These are phyloP conservation scores for Drosophila pandora DNA, from an alignment of 1,140 invertebrate genomes.

Conservation along the genomic window DNA sequence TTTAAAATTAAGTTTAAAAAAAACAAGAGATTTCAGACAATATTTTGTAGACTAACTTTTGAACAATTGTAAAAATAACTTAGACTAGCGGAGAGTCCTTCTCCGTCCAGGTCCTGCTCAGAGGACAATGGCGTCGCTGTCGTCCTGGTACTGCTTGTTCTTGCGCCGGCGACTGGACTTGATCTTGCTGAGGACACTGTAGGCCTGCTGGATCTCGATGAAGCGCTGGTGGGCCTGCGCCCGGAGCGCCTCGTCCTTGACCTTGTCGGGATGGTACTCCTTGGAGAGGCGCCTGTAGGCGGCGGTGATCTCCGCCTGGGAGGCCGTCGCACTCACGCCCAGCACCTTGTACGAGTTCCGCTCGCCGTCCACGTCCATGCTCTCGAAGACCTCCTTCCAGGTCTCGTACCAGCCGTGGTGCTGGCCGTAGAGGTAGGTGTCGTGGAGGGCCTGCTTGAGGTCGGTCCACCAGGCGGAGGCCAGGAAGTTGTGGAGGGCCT, in stretches of 20 bases:
- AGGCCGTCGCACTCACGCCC: conserved; percentile 89
- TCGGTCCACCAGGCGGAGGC: conserved; percentile 93
- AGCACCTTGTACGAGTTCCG: conserved; percentile 95
- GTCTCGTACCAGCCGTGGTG: conserved; percentile 93
- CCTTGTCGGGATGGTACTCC: conserved; percentile 97
- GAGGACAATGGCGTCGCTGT: conserved; percentile 66
- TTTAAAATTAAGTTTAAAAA: not conserved
- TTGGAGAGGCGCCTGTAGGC: conserved; percentile 92
- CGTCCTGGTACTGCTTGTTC: conserved; percentile 87
- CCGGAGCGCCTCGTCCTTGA: conserved; percentile 88
- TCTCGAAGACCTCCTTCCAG: conserved; percentile 93
- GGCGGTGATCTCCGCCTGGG: conserved; percentile 93
- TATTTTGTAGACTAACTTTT: not conserved
- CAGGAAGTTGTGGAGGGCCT: conserved; percentile 95
- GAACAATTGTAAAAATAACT: not conserved
- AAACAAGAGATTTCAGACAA: not conserved
- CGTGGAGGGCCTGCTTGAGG: conserved; percentile 89
- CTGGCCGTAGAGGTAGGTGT: conserved; percentile 90
- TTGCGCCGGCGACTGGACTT: conserved; percentile 89
- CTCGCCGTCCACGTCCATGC: conserved; percentile 95
- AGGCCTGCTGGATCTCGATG: conserved; percentile 96
- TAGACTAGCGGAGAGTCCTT: conserved; percentile 4
- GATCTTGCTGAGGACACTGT: conserved; percentile 94
- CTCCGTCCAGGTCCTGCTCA: not conserved
- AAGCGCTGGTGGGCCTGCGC: conserved; percentile 92